phyloP scores from a whole-genome alignment of 1,140 invertebrate genomes.

The Lordiphosa collinella region DNA sequence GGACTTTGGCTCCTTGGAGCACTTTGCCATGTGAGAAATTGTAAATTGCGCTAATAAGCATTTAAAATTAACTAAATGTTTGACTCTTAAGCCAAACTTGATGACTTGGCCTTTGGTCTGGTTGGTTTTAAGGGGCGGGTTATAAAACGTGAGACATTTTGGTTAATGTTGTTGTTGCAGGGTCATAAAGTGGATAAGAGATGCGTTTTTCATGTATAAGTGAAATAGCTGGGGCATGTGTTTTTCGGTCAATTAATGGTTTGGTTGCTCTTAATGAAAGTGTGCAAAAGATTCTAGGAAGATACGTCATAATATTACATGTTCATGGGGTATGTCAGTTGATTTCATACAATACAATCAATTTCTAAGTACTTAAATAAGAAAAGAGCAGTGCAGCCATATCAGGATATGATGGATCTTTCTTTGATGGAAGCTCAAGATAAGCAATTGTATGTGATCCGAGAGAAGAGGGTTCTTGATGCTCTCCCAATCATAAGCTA shows the following conservation, averaged over 20 bases:
- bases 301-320: too few species aligned
- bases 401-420: too few species aligned
- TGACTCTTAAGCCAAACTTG: constrained; percentile 52
- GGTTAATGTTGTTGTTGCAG: constrained; percentile 10
- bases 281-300: too few species aligned
- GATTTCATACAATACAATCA: too few species aligned
- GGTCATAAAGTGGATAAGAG: constrained; percentile 34
- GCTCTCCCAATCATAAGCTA: too few species aligned
- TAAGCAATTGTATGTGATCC: too few species aligned
- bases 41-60: constrained; percentile 71
- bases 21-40: constrained; percentile 37
- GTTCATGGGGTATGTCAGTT: too few species aligned
- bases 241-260: neutral
- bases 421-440: too few species aligned
- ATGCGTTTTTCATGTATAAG: constrained; percentile 64
- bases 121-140: constrained; percentile 5
- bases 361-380: too few species aligned
- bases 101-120: constrained; percentile 39
- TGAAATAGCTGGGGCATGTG: constrained; percentile 33
- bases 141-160: constrained; percentile 36
- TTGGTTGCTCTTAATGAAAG: too few species aligned
- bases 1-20: constrained; percentile 18
- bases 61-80: constrained; percentile 77
- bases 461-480: too few species aligned
- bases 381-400: too few species aligned